Base-by-base conservation (phyloP, 2,113 vertebrate species). In the Aphelocoma coerulescens region DNA sequence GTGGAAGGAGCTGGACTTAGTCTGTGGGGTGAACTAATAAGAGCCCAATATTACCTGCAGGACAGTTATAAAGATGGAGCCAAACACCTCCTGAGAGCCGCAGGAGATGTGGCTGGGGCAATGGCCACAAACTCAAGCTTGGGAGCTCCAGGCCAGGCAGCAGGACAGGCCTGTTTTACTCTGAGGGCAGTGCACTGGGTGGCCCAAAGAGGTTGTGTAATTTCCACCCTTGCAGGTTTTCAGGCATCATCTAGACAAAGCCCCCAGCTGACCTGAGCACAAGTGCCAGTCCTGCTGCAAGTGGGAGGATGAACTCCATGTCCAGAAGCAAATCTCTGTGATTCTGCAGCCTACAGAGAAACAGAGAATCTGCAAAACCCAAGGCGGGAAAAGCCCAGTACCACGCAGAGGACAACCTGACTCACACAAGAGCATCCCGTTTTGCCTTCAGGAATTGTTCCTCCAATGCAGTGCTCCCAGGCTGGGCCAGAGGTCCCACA, bases 351-450 rank as follows among this genome's bases (percentile, higher is more conserved):
- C 37, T 37, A 9, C 11, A 11, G 30, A 59, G 58, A 67, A 16
- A 66, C 0, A 12, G 39, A 48, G 14, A 30, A 43, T 17, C 32
- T 41, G 19, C 61, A 74, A 84, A 90, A 37, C n/a, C 37, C 6
- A 9, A 57, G 30, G 73, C 44, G 62, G 65, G 20, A 44, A 22
- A 33, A 54, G 28, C 12, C 20, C 23, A 7, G 23, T 14, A 30
- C 1, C 2, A 12, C 11, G 22, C 65, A 49, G 61, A 59, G 49
- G 43, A 41, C 10, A 32, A 21, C 33, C 30, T 35, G 44, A 49
- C 22, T 37, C n/a, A 17, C 16, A 7, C 41, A 33, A 3, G 7
- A 66, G 14, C 5, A 7, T n/a, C 28, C 37, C 0, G 0, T 13
- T 85, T 46, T 27, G 55, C 41, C 63, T 59, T 79, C 43, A 61